Conservation (phyloP, 2,113 vertebrate species). For the Rhineura floridana region DNA sequence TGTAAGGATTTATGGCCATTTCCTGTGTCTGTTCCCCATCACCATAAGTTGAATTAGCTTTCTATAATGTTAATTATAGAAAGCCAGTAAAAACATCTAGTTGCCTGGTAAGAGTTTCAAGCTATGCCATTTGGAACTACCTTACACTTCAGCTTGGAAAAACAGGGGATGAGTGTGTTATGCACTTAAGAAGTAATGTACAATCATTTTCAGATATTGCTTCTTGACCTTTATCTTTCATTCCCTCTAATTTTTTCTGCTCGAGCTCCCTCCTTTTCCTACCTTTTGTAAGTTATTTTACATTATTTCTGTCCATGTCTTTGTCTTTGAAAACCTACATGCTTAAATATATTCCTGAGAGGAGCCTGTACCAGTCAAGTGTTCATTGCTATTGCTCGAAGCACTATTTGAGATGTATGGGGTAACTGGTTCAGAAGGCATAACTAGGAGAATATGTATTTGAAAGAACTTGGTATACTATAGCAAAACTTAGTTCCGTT, state of each 20-base stretch:
- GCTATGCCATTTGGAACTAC: background rate
- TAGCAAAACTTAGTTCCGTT: background rate
- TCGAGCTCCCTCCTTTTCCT: background rate
- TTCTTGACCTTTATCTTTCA: background rate
- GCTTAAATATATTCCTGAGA: background rate
- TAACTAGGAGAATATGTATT: background rate
- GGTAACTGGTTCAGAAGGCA: background rate
- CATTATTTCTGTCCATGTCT: background rate
- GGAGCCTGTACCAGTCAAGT: background rate
- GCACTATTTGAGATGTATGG: background rate
- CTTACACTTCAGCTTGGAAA: conserved; percentile 22
- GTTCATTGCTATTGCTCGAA: background rate
- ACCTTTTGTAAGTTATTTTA: conserved; percentile 12
- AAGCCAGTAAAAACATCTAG: conserved; percentile 12
- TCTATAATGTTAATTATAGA: conserved; percentile 4
- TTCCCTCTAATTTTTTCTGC: background rate
- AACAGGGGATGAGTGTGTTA: background rate
- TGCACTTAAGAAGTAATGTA: background rate
- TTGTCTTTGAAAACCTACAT: background rate
- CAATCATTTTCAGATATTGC: conserved; percentile 13
- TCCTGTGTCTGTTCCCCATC: conserved; percentile 29
- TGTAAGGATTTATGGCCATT: conserved; percentile 36
- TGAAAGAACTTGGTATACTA: background rate
- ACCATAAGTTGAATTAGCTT: background rate
- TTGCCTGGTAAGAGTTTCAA: conserved; percentile 30